Evolutionary conservation across 1,140 invertebrate genomes (phyloP).

Genomic region (Cecropterus lyciades): DNA sequence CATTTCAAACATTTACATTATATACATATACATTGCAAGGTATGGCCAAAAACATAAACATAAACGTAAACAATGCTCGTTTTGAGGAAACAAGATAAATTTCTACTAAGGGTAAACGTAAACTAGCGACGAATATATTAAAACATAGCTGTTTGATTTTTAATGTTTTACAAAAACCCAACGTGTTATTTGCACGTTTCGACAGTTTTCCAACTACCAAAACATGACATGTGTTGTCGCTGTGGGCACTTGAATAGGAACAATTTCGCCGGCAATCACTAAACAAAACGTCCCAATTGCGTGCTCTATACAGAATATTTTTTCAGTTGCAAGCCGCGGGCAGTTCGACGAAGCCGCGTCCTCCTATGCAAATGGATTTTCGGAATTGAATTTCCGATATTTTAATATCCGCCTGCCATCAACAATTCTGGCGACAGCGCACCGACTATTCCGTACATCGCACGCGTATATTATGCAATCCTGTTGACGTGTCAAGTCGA

Average conservation of each 20-base stretch:
- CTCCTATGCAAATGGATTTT: conserved; percentile 24
- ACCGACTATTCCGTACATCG: conserved; percentile 1
- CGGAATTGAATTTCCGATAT: conserved; percentile 27
- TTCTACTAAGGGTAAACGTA: too few relatives aligned
- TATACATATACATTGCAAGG: too few relatives aligned
- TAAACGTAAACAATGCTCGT: too few relatives aligned
- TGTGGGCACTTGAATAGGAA: neutral
- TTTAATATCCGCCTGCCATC: conserved; percentile 20
- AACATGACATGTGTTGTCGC: neutral
- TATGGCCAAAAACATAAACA: too few relatives aligned
- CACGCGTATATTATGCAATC: neutral
- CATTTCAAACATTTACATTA: too few relatives aligned
- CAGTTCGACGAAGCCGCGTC: conserved; percentile 6
- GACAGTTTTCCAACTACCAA: neutral
- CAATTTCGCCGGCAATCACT: conserved; percentile 15
- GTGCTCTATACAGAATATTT: conserved; percentile 2
- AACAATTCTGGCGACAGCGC: neutral
- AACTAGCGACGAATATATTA: too few relatives aligned
- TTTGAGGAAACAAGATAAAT: too few relatives aligned
- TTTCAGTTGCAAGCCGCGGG: conserved; percentile 9
- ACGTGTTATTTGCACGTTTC: neutral
- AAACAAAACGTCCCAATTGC: conserved; percentile 23
- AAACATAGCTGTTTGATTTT: too few relatives aligned
- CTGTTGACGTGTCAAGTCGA: neutral
- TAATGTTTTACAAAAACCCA: too few relatives aligned